A percentile compares a stretch with the other conserved stretches of the same genome.
phyloP scores from a whole-genome alignment of 1,140 invertebrate species.

The Parapsyche elsis region DNA sequence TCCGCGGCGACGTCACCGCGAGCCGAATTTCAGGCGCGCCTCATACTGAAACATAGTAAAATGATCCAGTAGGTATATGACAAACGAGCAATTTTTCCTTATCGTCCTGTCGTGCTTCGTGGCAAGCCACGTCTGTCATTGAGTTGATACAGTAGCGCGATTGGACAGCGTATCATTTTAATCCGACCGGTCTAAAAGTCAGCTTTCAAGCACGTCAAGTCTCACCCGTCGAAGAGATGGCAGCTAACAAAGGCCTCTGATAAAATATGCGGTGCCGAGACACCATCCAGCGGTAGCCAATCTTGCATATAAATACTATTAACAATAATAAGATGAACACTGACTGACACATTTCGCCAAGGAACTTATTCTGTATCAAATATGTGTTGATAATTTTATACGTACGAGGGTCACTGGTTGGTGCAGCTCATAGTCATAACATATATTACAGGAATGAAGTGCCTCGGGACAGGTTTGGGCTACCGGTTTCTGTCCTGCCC shows the following conservation, averaged over 20 bases:
- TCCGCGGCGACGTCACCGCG: background rate
- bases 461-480: conserved; percentile 34
- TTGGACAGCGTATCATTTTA: conserved; percentile 44
- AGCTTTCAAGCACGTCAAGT: conserved; percentile 29
- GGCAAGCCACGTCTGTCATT: background rate
- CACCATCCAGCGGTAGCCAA: no score
- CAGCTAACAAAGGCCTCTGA: conserved; percentile 37
- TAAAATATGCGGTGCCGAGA: conserved; percentile 1
- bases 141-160: conserved; percentile 27
- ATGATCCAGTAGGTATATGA: no score
- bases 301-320: no score
- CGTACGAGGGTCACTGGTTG: no score
- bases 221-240: conserved; percentile 18
- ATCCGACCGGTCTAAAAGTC: conserved; percentile 38
- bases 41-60: no score
- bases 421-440: background rate
- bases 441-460: conserved; percentile 19
- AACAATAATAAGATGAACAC: no score
- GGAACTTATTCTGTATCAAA: no score
- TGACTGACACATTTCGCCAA: no score
- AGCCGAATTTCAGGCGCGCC: no score
- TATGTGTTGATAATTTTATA: no score
- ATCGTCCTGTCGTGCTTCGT: no score
- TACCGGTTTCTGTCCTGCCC: conserved; percentile 32
- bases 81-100: no score